These are phyloP conservation scores for Bos indicus DNA, from an alignment of 2,113 vertebrate species.

Conservation along the genomic window DNA sequence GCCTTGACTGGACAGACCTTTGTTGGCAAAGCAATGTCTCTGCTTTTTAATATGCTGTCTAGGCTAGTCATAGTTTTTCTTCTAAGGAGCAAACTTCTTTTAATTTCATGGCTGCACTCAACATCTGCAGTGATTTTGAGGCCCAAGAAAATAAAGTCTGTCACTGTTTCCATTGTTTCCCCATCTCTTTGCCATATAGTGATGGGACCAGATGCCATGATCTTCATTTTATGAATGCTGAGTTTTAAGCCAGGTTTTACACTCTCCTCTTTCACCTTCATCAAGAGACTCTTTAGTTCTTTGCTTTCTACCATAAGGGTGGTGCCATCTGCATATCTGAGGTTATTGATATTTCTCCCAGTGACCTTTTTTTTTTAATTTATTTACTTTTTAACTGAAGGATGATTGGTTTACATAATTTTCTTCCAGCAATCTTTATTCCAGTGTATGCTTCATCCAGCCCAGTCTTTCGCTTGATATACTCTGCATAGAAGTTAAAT, in stretches of 20 bases:
- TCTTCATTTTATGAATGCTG: neutral
- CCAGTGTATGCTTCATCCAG: neutral
- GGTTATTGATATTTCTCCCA: neutral
- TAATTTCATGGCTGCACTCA: neutral
- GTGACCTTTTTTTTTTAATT: accelerated
- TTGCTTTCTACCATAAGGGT: neutral
- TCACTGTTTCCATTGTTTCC: neutral
- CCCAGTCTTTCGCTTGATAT: neutral
- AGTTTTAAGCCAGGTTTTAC: neutral
- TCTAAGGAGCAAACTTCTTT: neutral
- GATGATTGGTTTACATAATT: neutral
- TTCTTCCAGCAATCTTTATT: neutral
- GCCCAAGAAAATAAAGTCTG: neutral
- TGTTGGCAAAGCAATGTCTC: neutral
- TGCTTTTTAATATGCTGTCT: neutral
- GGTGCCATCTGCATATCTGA: neutral
- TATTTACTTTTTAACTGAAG: neutral
- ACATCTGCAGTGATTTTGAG: neutral
- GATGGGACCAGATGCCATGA: neutral
- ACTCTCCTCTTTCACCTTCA: neutral
- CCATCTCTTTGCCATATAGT: neutral
- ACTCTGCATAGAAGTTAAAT: neutral
- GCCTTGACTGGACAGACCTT: neutral
- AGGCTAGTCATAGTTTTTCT: neutral
- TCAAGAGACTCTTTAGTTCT: neutral